phyloP scores from a whole-genome alignment of 2,797 vertebrate genomes.

The Ptychadena robeensis region DNA sequence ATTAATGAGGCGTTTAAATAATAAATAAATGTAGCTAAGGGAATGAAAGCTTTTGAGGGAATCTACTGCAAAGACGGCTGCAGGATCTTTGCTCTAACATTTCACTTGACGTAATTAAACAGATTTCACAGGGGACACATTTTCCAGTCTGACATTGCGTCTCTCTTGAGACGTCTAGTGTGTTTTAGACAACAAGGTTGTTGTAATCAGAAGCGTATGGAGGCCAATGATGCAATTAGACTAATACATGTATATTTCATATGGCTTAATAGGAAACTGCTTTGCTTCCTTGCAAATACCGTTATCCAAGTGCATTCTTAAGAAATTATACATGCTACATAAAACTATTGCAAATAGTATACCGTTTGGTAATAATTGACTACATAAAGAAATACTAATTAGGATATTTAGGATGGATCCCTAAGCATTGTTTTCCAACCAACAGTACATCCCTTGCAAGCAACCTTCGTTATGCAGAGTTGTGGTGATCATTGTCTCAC shows the following conservation, averaged over 20 bases:
- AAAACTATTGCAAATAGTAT: no score
- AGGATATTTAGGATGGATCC: no score
- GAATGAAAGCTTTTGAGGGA: constrained; percentile 48
- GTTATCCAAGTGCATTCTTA: background rate
- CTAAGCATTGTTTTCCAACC: no score
- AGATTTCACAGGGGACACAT: constrained; percentile 47
- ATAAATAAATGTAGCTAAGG: constrained; percentile 52
- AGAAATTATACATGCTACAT: background rate
- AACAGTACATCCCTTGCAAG: no score
- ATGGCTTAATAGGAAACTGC: background rate
- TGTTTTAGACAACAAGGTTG: background rate
- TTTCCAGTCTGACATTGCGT: constrained; percentile 25
- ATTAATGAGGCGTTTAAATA: constrained; percentile 59
- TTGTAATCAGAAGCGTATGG: background rate
- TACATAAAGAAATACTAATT: no score
- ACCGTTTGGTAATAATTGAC: no score
- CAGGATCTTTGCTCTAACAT: constrained; percentile 54
- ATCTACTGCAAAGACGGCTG: constrained; percentile 33
- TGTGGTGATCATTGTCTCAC: no score
- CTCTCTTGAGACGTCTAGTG: constrained; percentile 18
- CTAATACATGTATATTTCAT: background rate
- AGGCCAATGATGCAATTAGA: background rate
- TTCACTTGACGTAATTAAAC: constrained; percentile 54
- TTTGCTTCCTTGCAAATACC: background rate
- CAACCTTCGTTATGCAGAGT: no score